Conservation (phyloP, 2,888 invertebrate genomes). For the Amphipoea lucens region DNA sequence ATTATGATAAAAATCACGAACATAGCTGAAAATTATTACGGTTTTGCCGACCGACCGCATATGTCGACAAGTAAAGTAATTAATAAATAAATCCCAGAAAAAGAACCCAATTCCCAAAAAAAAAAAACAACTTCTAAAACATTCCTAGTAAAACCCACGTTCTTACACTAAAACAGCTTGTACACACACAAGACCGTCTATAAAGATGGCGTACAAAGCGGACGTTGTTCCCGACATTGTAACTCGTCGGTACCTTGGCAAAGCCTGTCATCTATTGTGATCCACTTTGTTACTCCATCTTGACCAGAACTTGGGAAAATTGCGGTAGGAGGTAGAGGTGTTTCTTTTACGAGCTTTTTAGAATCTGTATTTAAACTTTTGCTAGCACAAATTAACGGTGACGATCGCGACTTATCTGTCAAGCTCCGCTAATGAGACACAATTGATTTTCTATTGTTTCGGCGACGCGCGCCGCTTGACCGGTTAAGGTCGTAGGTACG, state of each 20-base stretch:
- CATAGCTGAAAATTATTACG: background rate
- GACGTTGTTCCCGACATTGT: slow-evolving; percentile 44
- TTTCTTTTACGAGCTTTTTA: background rate
- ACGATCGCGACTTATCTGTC: too few species aligned
- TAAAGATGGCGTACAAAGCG: slow-evolving; percentile 42
- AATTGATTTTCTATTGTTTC: too few species aligned
- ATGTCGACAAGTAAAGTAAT: background rate
- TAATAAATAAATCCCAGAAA: background rate
- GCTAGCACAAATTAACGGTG: background rate
- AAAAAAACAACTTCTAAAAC: background rate
- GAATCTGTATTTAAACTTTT: background rate
- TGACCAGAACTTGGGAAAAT: slow-evolving; percentile 44
- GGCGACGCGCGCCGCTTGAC: too few species aligned
- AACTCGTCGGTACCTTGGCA: slow-evolving; percentile 42
- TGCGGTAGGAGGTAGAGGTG: background rate
- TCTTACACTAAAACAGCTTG: slow-evolving; percentile 33
- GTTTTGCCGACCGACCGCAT: background rate
- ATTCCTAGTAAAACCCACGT: background rate
- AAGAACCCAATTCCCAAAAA: background rate
- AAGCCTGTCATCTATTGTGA: slow-evolving; percentile 65
- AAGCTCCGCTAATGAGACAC: too few species aligned
- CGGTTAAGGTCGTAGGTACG: too few species aligned
- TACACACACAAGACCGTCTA: slow-evolving; percentile 15
- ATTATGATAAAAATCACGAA: background rate
- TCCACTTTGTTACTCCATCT: slow-evolving; percentile 66